Evolutionary conservation across 53 echinoderm and acorn worm species (phyloP), one percentile per base, ranked within the genome.

Genomic region (Echinarachnius parma): DNA sequence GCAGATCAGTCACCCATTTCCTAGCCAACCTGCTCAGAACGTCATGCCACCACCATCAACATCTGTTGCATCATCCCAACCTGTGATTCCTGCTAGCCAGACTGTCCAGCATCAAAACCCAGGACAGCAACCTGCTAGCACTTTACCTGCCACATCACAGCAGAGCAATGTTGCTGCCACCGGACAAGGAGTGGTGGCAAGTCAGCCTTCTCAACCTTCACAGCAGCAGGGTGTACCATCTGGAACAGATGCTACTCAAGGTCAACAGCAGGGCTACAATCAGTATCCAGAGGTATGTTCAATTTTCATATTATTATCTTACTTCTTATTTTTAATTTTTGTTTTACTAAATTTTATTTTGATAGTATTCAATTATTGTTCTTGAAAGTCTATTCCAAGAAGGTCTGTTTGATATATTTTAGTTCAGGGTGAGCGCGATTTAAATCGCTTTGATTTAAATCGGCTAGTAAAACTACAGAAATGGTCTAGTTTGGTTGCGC

Each of bases 141-240:
- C 28, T 23, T 46, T 45, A 1, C 30, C 65, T n/a, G 47, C 28
- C 44, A 29, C 28, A 15, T 65, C 65, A 65, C 65, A 65, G 25
- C 65, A 65, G 16, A 45, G 46, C 7, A 65, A 29, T 46, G 21
- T 18, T 66, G 66, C 31, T 22, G 50, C 68, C 16, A 32, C 35
- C 21, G 45, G 46, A 46, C 65, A 65, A 23, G 62, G 62, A 37
- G 62, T 59, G 20, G 26, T 30, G 47, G 23, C 78, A 67, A 28
- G 74, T 21, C 89, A 81, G 39, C 89, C 62, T 20, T 55, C 26
- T 14, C 79, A 23, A 5, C 66, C 26, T 14, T 44, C 61, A 21
- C 82, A 77, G 30, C 62, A 84, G 34, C 84, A 64, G 11, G 64
- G 54, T 45, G 34, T 52, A 13, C 30, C 18, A 48, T 18, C 28